Base-by-base conservation (phyloP, 2,113 vertebrate species). In the Oxyruncus cristatus region DNA sequence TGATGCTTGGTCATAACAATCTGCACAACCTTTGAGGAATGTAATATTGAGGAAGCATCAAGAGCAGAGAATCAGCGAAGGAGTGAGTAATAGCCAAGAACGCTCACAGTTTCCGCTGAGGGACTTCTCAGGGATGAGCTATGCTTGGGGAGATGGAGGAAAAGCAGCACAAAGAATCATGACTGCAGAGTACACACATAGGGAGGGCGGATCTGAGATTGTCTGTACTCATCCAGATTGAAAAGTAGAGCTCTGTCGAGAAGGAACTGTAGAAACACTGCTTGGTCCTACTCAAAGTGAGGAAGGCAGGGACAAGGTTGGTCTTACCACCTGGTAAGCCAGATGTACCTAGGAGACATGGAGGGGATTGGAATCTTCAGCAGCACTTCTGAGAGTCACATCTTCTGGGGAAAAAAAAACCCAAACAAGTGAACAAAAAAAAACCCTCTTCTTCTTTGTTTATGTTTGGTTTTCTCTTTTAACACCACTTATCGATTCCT, bases 401-500 rank as follows among this genome's bases (percentile, higher is more conserved):
- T 28, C 19, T 74, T 72, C 32, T 24, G 28, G 27, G 24, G 58
- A 11, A 59, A 59, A 59, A 59, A 37, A n/a, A 58, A 14, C 4
- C 8, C 11, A n/a, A n/a, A 14, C 32, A n/a, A 61, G 11, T 8
- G 10, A 35, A 59, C 12, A 15, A 59, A 35, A 18, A 33, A 53
- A 12, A 30, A 30, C 17, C 3, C 6, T 4, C 15, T 17, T 11
- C 44, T 49, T 87, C 12, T 53, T 56, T 55, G 28, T 55, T 62
- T 28, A 14, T 20, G 1, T 47, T 50, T 28, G 9, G 16, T 53
- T 50, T 70, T 33, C 2, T 62, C 82, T 68, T 58, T n/a, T 41
- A 61, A 33, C 1, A 17, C 5, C 1, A 3, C 18, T 46, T 7
- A 8, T 41, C 0, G 0, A 10, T 66, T 67, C 19, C 33, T 63